Evolutionary conservation across 2,113 vertebrate species (phyloP).

Genomic region (Chrysochloris asiatica): DNA sequence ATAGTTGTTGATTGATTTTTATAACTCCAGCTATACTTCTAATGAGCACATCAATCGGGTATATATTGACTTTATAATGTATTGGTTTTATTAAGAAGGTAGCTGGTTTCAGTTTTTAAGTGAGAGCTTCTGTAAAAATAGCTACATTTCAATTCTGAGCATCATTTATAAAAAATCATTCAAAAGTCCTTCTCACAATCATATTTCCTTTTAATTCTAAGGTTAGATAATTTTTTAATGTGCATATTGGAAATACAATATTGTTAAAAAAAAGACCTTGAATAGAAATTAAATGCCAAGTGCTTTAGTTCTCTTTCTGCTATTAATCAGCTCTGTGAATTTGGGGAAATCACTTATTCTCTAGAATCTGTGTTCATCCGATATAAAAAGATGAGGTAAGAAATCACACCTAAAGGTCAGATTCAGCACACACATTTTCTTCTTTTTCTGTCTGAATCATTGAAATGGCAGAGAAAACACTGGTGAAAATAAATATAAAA

Average conservation of each 20-base stretch:
- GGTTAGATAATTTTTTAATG: not conserved
- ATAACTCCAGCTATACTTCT: constrained; percentile 72
- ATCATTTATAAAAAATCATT: constrained; percentile 51
- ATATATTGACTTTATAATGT: constrained; percentile 73
- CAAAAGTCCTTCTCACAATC: constrained; percentile 22
- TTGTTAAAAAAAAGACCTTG: constrained; percentile 31
- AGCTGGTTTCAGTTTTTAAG: constrained; percentile 70
- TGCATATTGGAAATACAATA: constrained; percentile 44
- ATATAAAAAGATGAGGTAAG: not conserved
- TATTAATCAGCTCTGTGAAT: constrained; percentile 13
- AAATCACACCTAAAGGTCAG: not conserved
- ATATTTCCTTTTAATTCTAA: constrained; percentile 75
- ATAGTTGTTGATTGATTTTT: constrained; percentile 72
- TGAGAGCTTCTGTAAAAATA: constrained; percentile 52
- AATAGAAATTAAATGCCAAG: constrained; percentile 3
- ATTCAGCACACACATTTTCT: not conserved
- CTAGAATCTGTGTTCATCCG: not conserved
- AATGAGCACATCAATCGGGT: constrained; percentile 78
- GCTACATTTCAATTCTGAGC: constrained; percentile 59
- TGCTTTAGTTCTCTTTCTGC: not conserved
- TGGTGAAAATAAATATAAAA: too few species aligned
- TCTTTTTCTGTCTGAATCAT: not conserved
- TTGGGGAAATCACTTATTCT: not conserved
- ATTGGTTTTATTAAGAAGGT: constrained; percentile 79
- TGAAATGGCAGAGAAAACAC: not conserved